A percentile compares a stretch with the other conserved stretches of the same genome.
These are phyloP conservation scores for Hyles euphorbiae DNA, from an alignment of 1,140 invertebrate genomes.

Conservation along the genomic window DNA sequence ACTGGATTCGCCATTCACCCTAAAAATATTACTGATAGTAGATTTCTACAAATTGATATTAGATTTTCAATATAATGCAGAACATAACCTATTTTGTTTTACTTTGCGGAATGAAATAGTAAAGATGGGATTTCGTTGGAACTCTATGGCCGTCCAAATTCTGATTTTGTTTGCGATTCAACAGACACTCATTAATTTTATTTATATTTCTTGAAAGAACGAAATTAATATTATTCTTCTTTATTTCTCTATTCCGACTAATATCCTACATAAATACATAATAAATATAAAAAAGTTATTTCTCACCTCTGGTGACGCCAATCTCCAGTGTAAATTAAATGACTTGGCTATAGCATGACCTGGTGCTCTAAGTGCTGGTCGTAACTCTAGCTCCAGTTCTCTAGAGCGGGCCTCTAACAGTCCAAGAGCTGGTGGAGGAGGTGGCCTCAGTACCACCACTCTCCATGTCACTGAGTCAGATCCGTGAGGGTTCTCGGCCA, in stretches of 20 bases:
- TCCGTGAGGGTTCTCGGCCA: constrained; percentile 89
- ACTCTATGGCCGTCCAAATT: too few species aligned
- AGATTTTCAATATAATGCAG: background rate
- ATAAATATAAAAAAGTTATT: too few species aligned
- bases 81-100: background rate
- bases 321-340: constrained; percentile 59
- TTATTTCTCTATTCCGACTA: too few species aligned
- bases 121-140: too few species aligned
- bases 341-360: constrained; percentile 60
- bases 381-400: constrained; percentile 80
- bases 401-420: constrained; percentile 78
- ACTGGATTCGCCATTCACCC: constrained; percentile 65
- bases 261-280: too few species aligned
- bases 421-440: constrained; percentile 79
- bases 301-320: constrained; percentile 56
- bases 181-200: too few species aligned
- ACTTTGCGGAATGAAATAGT: too few species aligned
- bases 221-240: too few species aligned
- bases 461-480: constrained; percentile 88
- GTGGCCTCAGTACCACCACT: constrained; percentile 85
- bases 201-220: too few species aligned
- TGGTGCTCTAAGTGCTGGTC: constrained; percentile 66
- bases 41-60: background rate
- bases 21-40: constrained; percentile 12
- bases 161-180: too few species aligned